Base-by-base conservation (phyloP, 30 jellyfish, hydroid and myxozoan species). In the Turritopsis dohrnii region DNA sequence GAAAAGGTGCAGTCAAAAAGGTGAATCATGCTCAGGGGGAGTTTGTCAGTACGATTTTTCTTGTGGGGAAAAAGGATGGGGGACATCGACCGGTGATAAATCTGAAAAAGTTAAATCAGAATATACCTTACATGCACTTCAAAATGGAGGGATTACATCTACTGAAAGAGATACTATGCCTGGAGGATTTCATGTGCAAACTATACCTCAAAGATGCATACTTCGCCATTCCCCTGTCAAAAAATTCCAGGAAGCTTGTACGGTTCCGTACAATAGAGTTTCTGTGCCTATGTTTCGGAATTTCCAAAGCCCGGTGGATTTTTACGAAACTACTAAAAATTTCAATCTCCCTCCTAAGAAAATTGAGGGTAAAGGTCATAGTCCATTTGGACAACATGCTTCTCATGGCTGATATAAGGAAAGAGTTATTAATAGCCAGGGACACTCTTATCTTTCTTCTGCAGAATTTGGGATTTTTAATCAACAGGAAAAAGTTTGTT, bases 261-360 rank as follows among this genome's bases (percentile, higher is more conserved):
- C 72, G 72, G 72, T 54, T 54, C n/a, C 72, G 18, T 54, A 16
- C 19, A n/a, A n/a, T 16, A 54, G 72, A 54, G 72, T 54, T 54
- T 54, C 72, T 54, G 72, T 54, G 72, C 72, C 72, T 54, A 54
- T 54, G 72, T 54, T 54, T 54, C 72, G 72, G 72, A n/a, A 18
- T 54, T n/a, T 54, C 72, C 18, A 54, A 54, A 54, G 72, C 72
- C 72, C 72, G 19, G 72, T 54, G 72, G 72, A 54, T 54, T 54
- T 54, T 54, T n/a, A 54, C 72, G n/a, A 54, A 54, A 54, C 72
- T 54, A 18, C 72, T 54, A 54, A 54, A 54, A n/a, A 54, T 54
- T n/a, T n/a, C 72, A 54, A 54, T 54, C 72, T 54, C 72, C 72
- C 72, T 54, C 72, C 72, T 54, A 54, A 54, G 72, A 54, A 54